A percentile compares a stretch with the other conserved stretches of the same genome.
Evolutionary conservation across 2,888 invertebrate species (phyloP).

Genomic region (Cantharis rustica): DNA sequence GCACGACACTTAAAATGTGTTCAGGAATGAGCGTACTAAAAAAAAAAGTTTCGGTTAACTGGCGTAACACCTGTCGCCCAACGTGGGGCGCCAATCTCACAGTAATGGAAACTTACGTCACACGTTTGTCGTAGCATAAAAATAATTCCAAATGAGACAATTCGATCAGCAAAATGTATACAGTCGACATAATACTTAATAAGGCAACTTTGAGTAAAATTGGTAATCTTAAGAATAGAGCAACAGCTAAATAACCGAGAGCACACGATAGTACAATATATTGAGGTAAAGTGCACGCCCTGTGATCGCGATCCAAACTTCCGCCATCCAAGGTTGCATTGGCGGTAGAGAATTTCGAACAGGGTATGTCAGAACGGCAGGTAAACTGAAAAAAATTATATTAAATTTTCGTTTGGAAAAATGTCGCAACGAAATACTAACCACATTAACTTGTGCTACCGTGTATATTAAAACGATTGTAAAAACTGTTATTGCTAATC

Average conservation of each 20-base stretch:
- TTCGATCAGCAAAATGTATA: conserved; percentile 80
- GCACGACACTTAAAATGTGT: conserved; percentile 76
- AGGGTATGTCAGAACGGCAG: conserved; percentile 61
- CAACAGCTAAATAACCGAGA: conserved; percentile 81
- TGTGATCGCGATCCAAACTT: conserved; percentile 63
- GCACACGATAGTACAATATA: conserved; percentile 87
- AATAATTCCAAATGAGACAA: conserved; percentile 81
- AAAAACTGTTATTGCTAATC: conserved; percentile 85
- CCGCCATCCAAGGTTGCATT: conserved; percentile 60
- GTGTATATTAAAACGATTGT: conserved; percentile 86
- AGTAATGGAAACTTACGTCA: conserved; percentile 68
- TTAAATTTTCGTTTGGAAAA: not conserved
- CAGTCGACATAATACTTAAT: conserved; percentile 76
- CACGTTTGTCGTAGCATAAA: conserved; percentile 78
- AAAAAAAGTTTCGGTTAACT: conserved; percentile 13
- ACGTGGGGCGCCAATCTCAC: too few relatives aligned
- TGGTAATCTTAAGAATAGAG: conserved; percentile 82
- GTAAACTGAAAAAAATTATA: conserved; percentile 63
- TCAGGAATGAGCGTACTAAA: conserved; percentile 73
- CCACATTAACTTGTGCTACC: conserved; percentile 91
- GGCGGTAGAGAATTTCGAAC: conserved; percentile 58
- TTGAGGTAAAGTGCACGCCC: conserved; percentile 83
- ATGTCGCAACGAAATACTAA: conserved; percentile 61
- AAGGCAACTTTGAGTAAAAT: conserved; percentile 81
- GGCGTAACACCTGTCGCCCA: not conserved